Conservation (phyloP, 1,140 invertebrate genomes). For the Zaprionus nigranus region DNA sequence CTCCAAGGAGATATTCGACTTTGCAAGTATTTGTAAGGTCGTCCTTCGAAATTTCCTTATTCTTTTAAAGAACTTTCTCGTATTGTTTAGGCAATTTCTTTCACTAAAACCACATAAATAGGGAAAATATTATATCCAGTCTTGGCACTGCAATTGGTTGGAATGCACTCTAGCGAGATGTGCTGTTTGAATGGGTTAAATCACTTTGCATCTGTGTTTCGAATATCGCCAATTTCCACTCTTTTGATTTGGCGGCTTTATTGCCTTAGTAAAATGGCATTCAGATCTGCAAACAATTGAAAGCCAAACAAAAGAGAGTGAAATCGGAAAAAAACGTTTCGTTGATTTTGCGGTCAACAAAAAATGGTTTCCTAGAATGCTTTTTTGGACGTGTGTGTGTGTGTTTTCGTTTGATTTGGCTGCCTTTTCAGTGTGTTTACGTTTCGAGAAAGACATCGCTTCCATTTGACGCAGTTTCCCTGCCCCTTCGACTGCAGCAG, state of each 20-base stretch:
- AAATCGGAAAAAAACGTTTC: slow-evolving; percentile 23
- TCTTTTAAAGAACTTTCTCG: not conserved
- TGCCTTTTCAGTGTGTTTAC: slow-evolving; percentile 21
- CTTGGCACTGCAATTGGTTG: not conserved
- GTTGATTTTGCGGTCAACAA: slow-evolving; percentile 33
- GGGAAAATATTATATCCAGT: not conserved
- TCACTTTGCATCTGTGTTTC: not conserved
- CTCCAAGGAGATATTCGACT: not conserved
- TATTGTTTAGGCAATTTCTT: too few relatives aligned
- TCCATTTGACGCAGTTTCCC: slow-evolving; percentile 39
- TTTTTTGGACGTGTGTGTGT: slow-evolving; percentile 13
- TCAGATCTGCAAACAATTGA: slow-evolving; percentile 21
- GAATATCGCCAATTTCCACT: slow-evolving; percentile 17
- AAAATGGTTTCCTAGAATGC: slow-evolving; percentile 9
- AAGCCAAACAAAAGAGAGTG: slow-evolving; percentile 20
- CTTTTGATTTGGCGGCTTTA: slow-evolving; percentile 27
- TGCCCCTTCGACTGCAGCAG: slow-evolving; percentile 23
- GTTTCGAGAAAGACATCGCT: slow-evolving; percentile 56
- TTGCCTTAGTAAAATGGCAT: slow-evolving; percentile 26
- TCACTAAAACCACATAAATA: not conserved
- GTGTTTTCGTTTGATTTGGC: slow-evolving; percentile 33
- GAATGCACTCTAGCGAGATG: not conserved
- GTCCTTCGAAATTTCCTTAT: not conserved
- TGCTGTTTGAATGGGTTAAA: not conserved
- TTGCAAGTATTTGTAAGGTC: not conserved